Base-by-base conservation (phyloP, 2,113 vertebrate genomes). In the Gavialis gangeticus region DNA sequence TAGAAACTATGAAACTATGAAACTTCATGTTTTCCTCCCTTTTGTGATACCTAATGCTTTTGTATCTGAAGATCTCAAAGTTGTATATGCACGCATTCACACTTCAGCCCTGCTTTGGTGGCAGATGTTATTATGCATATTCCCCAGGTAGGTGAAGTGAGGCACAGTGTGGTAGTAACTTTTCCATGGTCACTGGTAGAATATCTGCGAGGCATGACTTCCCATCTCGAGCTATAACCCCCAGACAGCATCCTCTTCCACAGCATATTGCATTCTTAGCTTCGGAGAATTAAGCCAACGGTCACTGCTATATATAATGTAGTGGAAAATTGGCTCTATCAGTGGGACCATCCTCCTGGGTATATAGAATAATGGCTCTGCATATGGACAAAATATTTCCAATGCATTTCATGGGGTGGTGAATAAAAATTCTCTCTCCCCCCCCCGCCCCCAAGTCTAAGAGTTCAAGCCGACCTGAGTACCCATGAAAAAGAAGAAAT, bases 381-480 rank as follows among this genome's bases (percentile, higher is more conserved):
- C 22, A 3, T n/a, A 24, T 28, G 58, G 37, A 75, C 5, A 10
- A 57, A 24, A 17, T 1, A 1, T 69, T 79, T 84, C 27, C 62
- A 4, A 34, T 75, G 67, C n/a, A 6, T 22, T 75, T 25, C 10
- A 10, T 3, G 11, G 73, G 30, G 71, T 6, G 57, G 22, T 2
- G 17, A 77, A 64, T 0, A 25, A 85, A n/a, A 75, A 4, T 18
- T 55, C 12, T 0, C 28, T 64, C 17, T 6, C n/a, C 2, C 46
- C 46, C 46, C 8, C 46, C 37, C 37, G 6, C 5, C 37, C 37
- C 46, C 9, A 57, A 69, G 69, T 25, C 5, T 8, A 56, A 37
- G 30, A 82, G 92, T 86, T 46, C 6, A 11, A n/a, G 66, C 79
- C 92, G 85, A 92, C 91, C 84, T 54, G 82, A 91, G 58, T 8